Base-by-base conservation (phyloP, 2,797 vertebrate species). In the Peromyscus nudipes region DNA sequence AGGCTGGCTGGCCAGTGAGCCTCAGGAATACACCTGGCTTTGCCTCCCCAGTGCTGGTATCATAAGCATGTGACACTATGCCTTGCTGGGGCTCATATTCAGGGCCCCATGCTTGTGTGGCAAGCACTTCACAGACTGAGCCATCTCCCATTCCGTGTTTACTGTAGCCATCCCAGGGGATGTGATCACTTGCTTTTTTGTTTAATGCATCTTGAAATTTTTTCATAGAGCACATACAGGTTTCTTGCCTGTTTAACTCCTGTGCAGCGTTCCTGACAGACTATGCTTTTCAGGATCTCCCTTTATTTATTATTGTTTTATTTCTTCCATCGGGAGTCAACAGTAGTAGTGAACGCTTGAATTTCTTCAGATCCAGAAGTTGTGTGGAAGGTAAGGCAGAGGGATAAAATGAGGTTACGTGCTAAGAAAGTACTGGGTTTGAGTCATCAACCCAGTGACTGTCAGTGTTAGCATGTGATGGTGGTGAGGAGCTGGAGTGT, bases 381-480 rank as follows among this genome's bases (percentile, higher is more conserved):
- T 87, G 75, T 65, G 6, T 93, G 79, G 73, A 79, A 91, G 62
- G 40, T 91, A 85, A 89, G 75, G 34, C 37, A 91, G 65, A 88
- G 92, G 37, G 37, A 64, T 69, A 43, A 64, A 69, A 46, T 91
- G 64, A 80, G 16, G 12, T 7, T 82, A 7, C 43, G 80, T 76
- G 77, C 29, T 43, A 62, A 92, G 37, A 88, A 55, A 75, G 17
- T 49, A 37, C 69, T 89, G 60, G 57, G 64, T 87, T 40, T 87
- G 34, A 91, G 23, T 85, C 83, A 65, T 46, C 55, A 89, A 25
- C 16, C 14, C 87, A 37, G 46, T 91, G 23, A 65, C 43, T 64
- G 69, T 81, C 23, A 40, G 16, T 95, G 52, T 40, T 77, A 29
- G 7, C 52, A n/a, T 21, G 6, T 90, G 55, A 82, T 34, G 71